Evolutionary conservation across 2,797 vertebrate species (phyloP), one percentile per base, ranked within the genome.

Genomic region (Luscinia megarhynchos): DNA sequence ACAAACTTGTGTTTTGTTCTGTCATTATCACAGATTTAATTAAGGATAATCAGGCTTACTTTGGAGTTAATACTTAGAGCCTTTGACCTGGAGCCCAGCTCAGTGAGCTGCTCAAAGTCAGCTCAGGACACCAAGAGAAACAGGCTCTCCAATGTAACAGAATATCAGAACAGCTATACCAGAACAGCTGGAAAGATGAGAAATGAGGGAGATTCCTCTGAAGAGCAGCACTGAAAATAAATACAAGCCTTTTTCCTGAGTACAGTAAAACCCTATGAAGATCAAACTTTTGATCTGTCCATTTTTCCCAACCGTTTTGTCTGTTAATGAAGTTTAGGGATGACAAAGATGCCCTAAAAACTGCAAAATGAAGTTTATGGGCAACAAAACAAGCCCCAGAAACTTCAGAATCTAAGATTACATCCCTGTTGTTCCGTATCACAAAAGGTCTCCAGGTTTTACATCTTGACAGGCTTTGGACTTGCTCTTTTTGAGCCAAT

Each of bases 381-480:
- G 45, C 36, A 70, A 69, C 34, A 24, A 45, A 76, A 50, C 58
- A 48, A 51, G 4, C 15, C 54, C 48, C 8, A 43, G 17, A 5
- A 80, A 58, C 32, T 29, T 38, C 8, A 57, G 59, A 95, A 41
- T 23, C 1, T 5, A 62, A 41, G 7, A 45, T 20, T 55, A 32
- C 2, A 0, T 1, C 48, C 11, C 12, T 50, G 19, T 57, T 76
- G 21, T 34, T 91, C n/a, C 5, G 0, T 24, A 40, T 41, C 30
- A 72, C 32, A 57, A 53, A 53, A 34, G 14, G 11, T 43, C 46
- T 86, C 59, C 43, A 68, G 14, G 30, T 81, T 86, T 55, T 66
- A 62, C 46, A 72, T 30, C 34, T 14, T 19, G 14, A 54, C n/a
- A 77, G 12, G 23, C 48, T 75, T 63, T 50, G n/a, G 76, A 68